Conservation (phyloP, 64 coral and sea anemone genomes). For the Montipora cactus region DNA sequence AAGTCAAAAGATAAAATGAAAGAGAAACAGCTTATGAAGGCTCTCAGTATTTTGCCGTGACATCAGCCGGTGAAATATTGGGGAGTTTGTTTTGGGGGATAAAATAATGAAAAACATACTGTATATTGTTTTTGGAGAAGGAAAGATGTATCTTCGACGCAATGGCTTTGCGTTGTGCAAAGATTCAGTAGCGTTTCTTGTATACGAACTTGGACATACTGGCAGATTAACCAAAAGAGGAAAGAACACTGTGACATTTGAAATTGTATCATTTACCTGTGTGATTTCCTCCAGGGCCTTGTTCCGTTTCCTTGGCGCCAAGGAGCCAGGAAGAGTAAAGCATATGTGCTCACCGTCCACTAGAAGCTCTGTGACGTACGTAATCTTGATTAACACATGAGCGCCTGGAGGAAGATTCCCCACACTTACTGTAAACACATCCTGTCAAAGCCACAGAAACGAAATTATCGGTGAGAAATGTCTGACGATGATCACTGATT, state of each 20-base stretch:
- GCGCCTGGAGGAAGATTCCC: constrained; percentile 94
- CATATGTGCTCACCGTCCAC: constrained; percentile 92
- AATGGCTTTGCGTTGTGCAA: not conserved
- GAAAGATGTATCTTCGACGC: too few species aligned
- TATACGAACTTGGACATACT: too few species aligned
- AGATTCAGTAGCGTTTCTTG: too few species aligned
- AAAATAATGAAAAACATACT: too few species aligned
- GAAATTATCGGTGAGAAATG: not conserved
- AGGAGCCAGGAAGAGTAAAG: constrained; percentile 81
- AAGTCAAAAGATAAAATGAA: not conserved
- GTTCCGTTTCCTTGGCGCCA: constrained; percentile 97
- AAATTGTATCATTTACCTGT: constrained; percentile 53
- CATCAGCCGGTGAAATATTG: too few species aligned
- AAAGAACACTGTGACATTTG: too few species aligned
- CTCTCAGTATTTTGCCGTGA: too few species aligned
- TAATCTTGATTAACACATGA: constrained; percentile 92
- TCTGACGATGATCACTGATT: too few species aligned
- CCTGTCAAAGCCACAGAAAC: constrained; percentile 39
- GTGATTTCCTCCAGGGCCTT: constrained; percentile 84
- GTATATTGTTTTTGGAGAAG: too few species aligned
- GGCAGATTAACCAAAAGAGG: too few species aligned
- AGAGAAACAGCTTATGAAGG: too few species aligned
- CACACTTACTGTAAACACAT: constrained; percentile 98
- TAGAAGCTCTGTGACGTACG: constrained; percentile 85
- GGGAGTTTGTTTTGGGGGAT: too few species aligned